These are phyloP conservation scores for Hydrotaea diabolus DNA, from an alignment of 2,888 invertebrate species.

Conservation along the genomic window DNA sequence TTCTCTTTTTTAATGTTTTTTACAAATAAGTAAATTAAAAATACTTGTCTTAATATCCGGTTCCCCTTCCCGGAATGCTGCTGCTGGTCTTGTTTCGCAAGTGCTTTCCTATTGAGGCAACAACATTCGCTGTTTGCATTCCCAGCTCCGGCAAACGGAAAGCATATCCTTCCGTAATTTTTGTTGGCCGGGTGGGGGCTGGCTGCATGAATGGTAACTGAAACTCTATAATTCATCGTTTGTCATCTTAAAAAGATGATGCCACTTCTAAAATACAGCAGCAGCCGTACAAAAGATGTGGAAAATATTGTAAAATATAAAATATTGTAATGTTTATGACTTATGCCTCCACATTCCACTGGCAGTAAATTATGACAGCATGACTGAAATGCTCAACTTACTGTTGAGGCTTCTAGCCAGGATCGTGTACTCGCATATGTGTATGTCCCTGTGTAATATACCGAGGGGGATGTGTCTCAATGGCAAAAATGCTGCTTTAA, in stretches of 20 bases:
- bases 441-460: neutral
- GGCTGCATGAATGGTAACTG: constrained; percentile 51
- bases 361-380: constrained; percentile 62
- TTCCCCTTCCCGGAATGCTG: constrained; percentile 2
- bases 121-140: neutral
- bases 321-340: constrained; percentile 68
- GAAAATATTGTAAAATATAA: constrained; percentile 54
- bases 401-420: neutral
- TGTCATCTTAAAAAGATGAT: constrained; percentile 68
- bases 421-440: neutral
- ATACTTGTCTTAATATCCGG: constrained; percentile 70
- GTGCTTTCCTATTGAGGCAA: constrained; percentile 22
- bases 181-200: constrained; percentile 12
- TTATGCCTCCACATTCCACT: constrained; percentile 57
- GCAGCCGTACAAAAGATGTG: constrained; percentile 16
- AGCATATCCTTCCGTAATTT: constrained; percentile 66
- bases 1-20: constrained; percentile 41
- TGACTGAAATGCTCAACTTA: constrained; percentile 37
- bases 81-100: neutral
- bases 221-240: constrained; percentile 66
- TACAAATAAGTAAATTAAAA: constrained; percentile 72
- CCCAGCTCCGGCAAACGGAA: constrained; percentile 54
- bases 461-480: neutral
- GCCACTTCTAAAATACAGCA: constrained; percentile 65
- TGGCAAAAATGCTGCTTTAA: constrained; percentile 27